Evolutionary conservation across 2,888 invertebrate species (phyloP), one percentile per base, ranked within the genome.

Genomic region (Heliconius sara): DNA sequence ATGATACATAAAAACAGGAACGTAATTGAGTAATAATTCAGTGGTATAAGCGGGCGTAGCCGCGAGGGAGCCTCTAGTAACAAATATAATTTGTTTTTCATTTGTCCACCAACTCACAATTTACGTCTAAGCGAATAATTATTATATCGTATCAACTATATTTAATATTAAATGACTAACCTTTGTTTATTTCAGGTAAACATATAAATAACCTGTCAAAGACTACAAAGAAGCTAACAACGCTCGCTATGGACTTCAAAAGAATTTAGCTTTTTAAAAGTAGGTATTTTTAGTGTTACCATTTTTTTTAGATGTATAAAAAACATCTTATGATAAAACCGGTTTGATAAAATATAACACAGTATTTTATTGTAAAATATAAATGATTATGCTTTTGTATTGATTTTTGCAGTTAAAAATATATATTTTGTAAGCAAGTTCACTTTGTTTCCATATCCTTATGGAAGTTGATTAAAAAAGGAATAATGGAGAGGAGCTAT

Each of bases 171-270:
- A 13, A 74, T 43, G 16, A 66, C 9, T 66, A 66, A 47, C 9
- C 5, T 47, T 75, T 27, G 3, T 43, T 75, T 65, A 16, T 75
- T 75, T 75, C 75, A 75, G 66, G 75, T 75, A 75, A 65, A 75
- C 43, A 27, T 27, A 63, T 63, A 75, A 63, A 75, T 60, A 73
- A 12, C 47, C 27, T 43, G 27, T 65, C 63, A 75, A 75, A 63
- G 47, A 47, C 25, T 22, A 30, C 47, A 13, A 75, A 65, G 63
- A 63, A 65, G 30, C 34, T 74, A 34, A 25, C 16, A 43, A 25
- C 25, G n/a, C 73, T 60, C 13, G 60, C n/a, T 73, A 73, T 73
- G 60, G 73, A 73, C 73, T 73, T 73, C 73, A 73, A 73, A 73
- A 73, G 60, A 60, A 60, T 60, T 60, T 73, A 73, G 60, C n/a